phyloP scores from a whole-genome alignment of 2,888 invertebrate genomes.

The Trichogramma evanescens region DNA sequence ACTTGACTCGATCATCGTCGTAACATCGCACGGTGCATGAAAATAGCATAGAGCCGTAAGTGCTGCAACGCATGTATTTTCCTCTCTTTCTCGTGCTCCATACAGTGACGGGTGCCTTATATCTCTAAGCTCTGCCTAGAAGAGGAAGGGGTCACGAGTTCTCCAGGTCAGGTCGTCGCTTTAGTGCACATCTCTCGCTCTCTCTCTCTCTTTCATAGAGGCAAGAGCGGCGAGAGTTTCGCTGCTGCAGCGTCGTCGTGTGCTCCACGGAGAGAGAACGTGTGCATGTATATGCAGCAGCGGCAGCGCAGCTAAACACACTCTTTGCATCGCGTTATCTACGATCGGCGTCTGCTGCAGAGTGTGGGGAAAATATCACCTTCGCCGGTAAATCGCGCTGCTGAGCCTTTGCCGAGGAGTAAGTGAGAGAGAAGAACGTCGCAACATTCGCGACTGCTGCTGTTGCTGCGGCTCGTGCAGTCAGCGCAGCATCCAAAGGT shows the following conservation, averaged over 20 bases:
- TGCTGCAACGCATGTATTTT: background rate
- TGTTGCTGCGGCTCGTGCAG: no score
- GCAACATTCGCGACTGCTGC: no score
- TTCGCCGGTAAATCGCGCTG: conserved; percentile 7
- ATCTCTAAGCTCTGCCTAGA: background rate
- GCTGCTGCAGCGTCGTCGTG: conserved; percentile 2
- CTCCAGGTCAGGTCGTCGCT: conserved; percentile 19
- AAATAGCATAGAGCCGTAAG: background rate
- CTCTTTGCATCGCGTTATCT: no score
- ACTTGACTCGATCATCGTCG: no score
- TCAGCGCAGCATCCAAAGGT: no score
- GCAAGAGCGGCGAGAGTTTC: conserved; percentile 10
- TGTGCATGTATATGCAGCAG: background rate
- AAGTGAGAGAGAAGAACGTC: no score
- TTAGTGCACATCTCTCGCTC: no score
- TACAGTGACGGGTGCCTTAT: no score
- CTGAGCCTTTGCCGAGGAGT: no score
- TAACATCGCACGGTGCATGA: no score
- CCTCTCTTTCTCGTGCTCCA: no score
- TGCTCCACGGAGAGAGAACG: background rate
- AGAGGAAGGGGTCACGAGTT: conserved; percentile 21
- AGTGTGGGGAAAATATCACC: conserved; percentile 14
- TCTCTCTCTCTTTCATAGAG: background rate
- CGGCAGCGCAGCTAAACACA: background rate
- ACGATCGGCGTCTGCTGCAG: no score